Conservation (phyloP, 2,797 vertebrate species). For the Gila robusta region DNA sequence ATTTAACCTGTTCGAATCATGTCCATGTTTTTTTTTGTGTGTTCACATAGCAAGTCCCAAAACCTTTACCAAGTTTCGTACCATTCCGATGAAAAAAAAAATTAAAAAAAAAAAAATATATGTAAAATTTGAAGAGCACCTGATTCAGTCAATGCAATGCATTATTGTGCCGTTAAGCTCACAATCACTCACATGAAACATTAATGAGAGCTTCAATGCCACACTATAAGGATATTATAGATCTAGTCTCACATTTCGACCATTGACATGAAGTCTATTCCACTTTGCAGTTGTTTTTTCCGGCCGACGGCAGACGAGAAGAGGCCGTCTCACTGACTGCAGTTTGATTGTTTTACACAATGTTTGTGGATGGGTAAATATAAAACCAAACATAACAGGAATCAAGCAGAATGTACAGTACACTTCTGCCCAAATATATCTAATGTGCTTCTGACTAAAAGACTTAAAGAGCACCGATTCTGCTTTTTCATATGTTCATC, state of each 20-base stretch:
- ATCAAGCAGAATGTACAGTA: neutral
- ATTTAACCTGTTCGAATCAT: too few species aligned
- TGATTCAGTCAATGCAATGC: neutral
- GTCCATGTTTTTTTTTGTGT: too few species aligned
- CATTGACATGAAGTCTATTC: neutral
- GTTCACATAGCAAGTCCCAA: too few species aligned
- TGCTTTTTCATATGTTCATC: neutral
- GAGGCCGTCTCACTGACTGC: neutral
- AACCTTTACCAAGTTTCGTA: too few species aligned
- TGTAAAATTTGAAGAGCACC: too few species aligned
- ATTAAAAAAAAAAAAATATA: too few species aligned
- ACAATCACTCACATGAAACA: constrained; percentile 13
- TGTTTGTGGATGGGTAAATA: neutral
- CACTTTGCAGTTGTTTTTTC: neutral
- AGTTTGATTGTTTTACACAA: neutral
- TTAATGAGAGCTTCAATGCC: neutral
- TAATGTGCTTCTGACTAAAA: neutral
- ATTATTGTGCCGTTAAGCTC: neutral
- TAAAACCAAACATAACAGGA: neutral
- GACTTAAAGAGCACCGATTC: neutral
- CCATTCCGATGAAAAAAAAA: too few species aligned
- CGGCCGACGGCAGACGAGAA: too few species aligned
- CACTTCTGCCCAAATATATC: neutral
- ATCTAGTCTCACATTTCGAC: neutral
- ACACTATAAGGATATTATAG: neutral